Evolutionary conservation across 2,888 invertebrate genomes (phyloP).

Genomic region (Euplagia quadripunctaria): DNA sequence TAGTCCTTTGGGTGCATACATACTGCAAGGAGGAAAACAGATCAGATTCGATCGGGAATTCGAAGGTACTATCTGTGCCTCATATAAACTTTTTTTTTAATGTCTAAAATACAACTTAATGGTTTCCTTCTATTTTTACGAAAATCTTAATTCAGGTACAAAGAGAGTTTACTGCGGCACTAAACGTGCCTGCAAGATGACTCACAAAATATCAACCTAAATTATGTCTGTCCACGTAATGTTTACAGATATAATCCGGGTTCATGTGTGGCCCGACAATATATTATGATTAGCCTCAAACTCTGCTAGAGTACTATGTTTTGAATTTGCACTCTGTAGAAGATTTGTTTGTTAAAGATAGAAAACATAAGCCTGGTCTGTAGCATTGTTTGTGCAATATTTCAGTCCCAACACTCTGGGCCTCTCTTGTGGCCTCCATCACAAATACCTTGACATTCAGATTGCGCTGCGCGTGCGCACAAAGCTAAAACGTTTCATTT

Average conservation of each 20-base stretch:
- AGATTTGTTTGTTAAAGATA: background rate
- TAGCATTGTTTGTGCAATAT: constrained; percentile 35
- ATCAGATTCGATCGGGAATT: background rate
- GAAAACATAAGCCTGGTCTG: background rate
- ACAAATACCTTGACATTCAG: constrained; percentile 82
- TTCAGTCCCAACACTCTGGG: constrained; percentile 52
- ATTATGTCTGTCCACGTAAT: constrained; percentile 4
- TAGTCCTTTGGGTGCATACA: background rate
- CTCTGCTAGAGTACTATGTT: background rate
- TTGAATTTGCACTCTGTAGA: constrained; percentile 1
- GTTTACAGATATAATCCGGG: constrained; percentile 2
- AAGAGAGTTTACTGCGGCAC: background rate
- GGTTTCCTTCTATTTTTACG: background rate
- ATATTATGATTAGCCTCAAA: background rate
- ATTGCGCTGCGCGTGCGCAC: constrained; percentile 71
- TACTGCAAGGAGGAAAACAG: background rate
- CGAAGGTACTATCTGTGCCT: background rate
- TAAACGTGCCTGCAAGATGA: constrained; percentile 8
- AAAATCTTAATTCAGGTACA: background rate
- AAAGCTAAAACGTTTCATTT: constrained; percentile 79
- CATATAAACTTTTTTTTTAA: background rate
- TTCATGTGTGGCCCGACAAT: background rate
- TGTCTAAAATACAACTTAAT: background rate
- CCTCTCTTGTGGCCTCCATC: constrained; percentile 66
- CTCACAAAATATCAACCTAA: constrained; percentile 8